A percentile compares a stretch with the other conserved stretches of the same genome.
Conservation (phyloP, 2,888 invertebrate species). For the Pterostichus niger region DNA sequence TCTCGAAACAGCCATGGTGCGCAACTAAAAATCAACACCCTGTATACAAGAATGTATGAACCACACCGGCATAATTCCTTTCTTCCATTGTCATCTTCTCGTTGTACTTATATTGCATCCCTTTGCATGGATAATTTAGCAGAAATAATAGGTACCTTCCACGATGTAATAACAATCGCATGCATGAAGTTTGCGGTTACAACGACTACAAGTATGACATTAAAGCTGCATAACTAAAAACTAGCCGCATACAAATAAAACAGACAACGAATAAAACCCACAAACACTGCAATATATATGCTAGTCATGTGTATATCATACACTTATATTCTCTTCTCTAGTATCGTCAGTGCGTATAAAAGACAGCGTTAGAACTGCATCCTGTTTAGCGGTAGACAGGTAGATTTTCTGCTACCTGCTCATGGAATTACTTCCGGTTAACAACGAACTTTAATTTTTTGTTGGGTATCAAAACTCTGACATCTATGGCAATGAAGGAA, state of each 20-base stretch:
- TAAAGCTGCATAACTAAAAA: slow-evolving; percentile 4
- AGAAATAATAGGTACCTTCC: too few relatives aligned
- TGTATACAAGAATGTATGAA: too few relatives aligned
- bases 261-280: background rate
- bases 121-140: slow-evolving; percentile 4
- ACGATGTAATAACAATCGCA: slow-evolving; percentile 16
- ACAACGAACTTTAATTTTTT: slow-evolving; percentile 25
- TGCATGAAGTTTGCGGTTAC: slow-evolving; percentile 16
- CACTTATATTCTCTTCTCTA: background rate
- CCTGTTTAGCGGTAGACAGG: slow-evolving; percentile 32
- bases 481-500: slow-evolving; percentile 3
- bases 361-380: slow-evolving; percentile 16
- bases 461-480: background rate
- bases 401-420: slow-evolving; percentile 51
- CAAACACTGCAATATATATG: slow-evolving; percentile 15
- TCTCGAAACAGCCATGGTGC: too few relatives aligned
- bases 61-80: background rate
- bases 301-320: background rate
- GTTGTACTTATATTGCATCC: too few relatives aligned
- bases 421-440: slow-evolving; percentile 43
- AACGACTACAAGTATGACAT: slow-evolving; percentile 18
- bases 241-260: slow-evolving; percentile 9
- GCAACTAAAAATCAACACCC: too few relatives aligned
- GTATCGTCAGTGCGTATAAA: background rate
- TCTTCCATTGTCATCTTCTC: background rate